Evolutionary conservation across 2,797 vertebrate genomes (phyloP).

Genomic region (Novumbra hubbsi): DNA sequence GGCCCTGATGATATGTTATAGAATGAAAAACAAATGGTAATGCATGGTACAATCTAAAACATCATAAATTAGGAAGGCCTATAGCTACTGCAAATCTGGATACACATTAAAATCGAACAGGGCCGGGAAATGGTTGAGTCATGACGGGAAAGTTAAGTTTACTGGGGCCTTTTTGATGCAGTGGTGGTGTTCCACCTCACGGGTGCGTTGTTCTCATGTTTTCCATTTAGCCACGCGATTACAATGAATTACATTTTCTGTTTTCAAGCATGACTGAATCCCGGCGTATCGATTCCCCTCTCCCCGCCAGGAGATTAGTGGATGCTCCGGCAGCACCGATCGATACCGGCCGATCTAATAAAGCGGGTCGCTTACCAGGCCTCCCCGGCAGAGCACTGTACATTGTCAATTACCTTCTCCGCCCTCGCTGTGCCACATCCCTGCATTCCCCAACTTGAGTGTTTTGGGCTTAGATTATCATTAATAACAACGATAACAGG

Average conservation of each 20-base stretch:
- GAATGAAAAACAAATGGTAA: not conserved
- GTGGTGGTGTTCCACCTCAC: constrained; percentile 62
- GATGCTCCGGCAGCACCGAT: constrained; percentile 60
- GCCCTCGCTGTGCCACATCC: constrained; percentile 22
- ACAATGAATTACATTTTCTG: constrained; percentile 70
- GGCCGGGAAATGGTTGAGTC: not conserved
- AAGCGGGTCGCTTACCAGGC: constrained; percentile 72
- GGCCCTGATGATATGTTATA: not conserved
- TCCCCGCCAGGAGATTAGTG: constrained; percentile 68
- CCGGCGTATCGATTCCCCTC: constrained; percentile 62
- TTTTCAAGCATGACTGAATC: constrained; percentile 74
- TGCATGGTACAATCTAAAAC: not conserved
- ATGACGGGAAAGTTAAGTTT: not conserved
- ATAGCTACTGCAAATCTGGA: not conserved
- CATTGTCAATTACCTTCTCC: constrained; percentile 69
- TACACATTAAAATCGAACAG: not conserved
- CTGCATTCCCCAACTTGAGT: constrained; percentile 32
- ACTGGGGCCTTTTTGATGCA: constrained; percentile 41
- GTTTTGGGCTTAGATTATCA: constrained; percentile 64
- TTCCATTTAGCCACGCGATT: constrained; percentile 63
- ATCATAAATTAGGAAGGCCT: not conserved
- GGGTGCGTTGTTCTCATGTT: constrained; percentile 72
- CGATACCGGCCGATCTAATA: constrained; percentile 77
- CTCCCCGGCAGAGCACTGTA: constrained; percentile 67
- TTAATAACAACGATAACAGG: constrained; percentile 68